phyloP scores from a whole-genome alignment of 2,113 vertebrate genomes.

The Dasyprocta punctata region DNA sequence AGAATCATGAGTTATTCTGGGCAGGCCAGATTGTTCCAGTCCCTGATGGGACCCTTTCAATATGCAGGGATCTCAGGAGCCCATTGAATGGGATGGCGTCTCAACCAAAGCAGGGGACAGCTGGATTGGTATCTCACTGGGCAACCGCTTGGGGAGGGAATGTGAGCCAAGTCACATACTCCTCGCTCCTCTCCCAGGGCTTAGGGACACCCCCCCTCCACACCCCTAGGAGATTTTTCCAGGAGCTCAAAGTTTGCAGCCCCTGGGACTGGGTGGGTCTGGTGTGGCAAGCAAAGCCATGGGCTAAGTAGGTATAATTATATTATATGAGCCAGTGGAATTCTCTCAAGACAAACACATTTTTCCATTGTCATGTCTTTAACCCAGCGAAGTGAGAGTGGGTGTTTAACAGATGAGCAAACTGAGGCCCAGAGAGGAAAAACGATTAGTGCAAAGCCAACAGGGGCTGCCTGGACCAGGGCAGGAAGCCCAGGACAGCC shows the following conservation, averaged over 20 bases:
- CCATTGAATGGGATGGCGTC: neutral
- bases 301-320: neutral
- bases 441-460: neutral
- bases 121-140: neutral
- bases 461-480: neutral
- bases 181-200: neutral
- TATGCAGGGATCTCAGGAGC: neutral
- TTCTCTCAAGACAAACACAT: slow-evolving; percentile 9
- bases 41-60: neutral
- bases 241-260: neutral
- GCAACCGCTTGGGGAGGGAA: neutral
- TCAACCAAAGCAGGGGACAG: neutral
- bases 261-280: neutral
- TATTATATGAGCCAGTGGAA: neutral
- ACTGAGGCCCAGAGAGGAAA: neutral
- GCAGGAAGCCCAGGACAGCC: neutral
- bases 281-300: neutral
- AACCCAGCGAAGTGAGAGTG: neutral
- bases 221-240: neutral
- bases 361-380: slow-evolving; percentile 14
- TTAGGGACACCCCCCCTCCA: neutral
- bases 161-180: neutral
- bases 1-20: neutral
- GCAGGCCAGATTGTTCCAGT: neutral
- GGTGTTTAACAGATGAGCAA: slow-evolving; percentile 46